phyloP scores from a whole-genome alignment of 2,888 invertebrate genomes.

The Apamea crenata region DNA sequence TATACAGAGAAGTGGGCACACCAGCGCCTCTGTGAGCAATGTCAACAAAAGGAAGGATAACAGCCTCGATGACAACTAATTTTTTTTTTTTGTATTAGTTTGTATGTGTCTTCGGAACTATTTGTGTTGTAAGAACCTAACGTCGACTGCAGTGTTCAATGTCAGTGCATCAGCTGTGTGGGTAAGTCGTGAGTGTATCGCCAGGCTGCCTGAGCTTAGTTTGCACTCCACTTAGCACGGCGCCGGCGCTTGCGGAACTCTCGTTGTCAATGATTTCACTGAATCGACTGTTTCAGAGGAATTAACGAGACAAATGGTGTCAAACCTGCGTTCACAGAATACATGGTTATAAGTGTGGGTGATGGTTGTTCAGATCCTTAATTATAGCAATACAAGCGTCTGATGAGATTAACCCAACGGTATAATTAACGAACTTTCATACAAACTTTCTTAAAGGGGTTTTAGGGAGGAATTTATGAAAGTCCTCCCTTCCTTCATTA shows the following conservation, averaged over 20 bases:
- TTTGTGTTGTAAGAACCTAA: background rate
- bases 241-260: slow-evolving; percentile 41
- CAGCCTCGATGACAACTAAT: no score
- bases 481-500: background rate
- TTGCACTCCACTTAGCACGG: slow-evolving; percentile 50
- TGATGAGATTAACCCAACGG: background rate
- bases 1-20: background rate
- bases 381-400: background rate
- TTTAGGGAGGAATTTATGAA: background rate
- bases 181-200: slow-evolving; percentile 43
- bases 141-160: background rate
- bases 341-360: no score
- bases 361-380: background rate
- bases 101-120: background rate
- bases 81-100: background rate
- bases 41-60: background rate
- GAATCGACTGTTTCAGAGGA: background rate
- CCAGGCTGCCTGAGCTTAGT: background rate
- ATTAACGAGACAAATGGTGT: background rate
- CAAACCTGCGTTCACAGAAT: no score
- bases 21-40: background rate
- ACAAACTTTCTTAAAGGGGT: background rate
- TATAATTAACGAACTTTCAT: background rate
- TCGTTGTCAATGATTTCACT: slow-evolving; percentile 3
- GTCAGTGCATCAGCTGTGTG: slow-evolving; percentile 32